Percentiles rank a stretch among this genome's conserved stretches.
Evolutionary conservation across 1,140 invertebrate species (phyloP).

Genomic region (Mya arenaria): DNA sequence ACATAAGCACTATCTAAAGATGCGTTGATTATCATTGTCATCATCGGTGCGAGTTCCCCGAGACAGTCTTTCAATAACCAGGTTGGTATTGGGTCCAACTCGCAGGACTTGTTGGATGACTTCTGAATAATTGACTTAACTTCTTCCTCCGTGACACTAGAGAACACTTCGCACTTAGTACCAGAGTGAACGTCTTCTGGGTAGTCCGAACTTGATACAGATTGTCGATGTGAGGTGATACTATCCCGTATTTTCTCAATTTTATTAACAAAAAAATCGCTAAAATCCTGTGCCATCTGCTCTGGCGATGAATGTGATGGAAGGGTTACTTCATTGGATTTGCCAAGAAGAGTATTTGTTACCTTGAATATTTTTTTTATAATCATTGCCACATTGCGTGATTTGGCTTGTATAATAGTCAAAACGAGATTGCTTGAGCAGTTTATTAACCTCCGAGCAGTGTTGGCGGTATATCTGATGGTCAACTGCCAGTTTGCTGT

Average conservation of each 20-base stretch:
- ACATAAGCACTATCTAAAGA: constrained; percentile 25
- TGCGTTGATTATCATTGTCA: constrained; percentile 28
- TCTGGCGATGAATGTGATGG: background rate
- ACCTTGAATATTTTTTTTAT: background rate
- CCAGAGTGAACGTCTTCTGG: background rate
- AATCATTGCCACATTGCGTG: background rate
- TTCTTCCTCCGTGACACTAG: background rate
- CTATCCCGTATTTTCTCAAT: background rate
- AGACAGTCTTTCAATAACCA: constrained; percentile 42
- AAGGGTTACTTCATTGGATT: background rate
- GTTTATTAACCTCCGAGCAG: background rate
- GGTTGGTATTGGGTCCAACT: constrained; percentile 47
- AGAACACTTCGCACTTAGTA: background rate
- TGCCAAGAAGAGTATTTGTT: background rate
- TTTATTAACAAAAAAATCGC: constrained; percentile 4
- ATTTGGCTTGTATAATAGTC: background rate
- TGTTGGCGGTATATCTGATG: background rate
- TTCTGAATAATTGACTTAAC: background rate
- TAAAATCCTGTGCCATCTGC: background rate
- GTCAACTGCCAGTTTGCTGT: background rate
- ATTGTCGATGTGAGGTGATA: background rate
- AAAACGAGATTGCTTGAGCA: background rate
- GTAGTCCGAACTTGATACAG: background rate
- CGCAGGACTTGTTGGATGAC: constrained; percentile 2
- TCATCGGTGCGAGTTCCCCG: constrained; percentile 11